phyloP scores from a whole-genome alignment of 1,140 invertebrate genomes.

The Leptoteleia sp. region DNA sequence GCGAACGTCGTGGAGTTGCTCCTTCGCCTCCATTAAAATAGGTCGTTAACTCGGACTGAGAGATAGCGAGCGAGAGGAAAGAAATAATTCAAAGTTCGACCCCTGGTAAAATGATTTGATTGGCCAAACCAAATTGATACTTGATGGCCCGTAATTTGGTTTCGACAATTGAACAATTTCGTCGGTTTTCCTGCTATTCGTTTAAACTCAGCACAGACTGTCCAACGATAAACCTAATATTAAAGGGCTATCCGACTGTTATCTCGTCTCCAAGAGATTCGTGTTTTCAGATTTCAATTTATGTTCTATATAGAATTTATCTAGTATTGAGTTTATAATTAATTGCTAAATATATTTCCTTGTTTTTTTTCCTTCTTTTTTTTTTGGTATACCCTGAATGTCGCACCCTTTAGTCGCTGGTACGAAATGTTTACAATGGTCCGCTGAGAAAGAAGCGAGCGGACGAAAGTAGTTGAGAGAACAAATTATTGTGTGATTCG shows the following conservation, averaged over 20 bases:
- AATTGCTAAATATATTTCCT: too few species aligned
- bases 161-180: conserved; percentile 24
- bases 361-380: too few species aligned
- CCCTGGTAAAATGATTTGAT: conserved; percentile 12
- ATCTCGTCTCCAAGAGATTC: conserved; percentile 52
- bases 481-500: not conserved
- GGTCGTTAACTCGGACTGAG: conserved; percentile 16
- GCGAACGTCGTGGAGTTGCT: conserved; percentile 34
- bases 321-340: conserved; percentile 70
- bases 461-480: not conserved
- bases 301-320: conserved; percentile 68
- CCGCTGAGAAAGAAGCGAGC: not conserved
- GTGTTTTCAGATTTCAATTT: conserved; percentile 67
- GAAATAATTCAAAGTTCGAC: conserved; percentile 1
- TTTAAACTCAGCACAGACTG: conserved; percentile 55
- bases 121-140: conserved; percentile 26
- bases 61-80: too few species aligned
- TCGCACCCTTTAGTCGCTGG: conserved; percentile 19
- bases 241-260: conserved; percentile 59
- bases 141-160: conserved; percentile 14
- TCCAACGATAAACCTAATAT: conserved; percentile 52
- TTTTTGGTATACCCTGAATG: conserved; percentile 70
- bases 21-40: not conserved
- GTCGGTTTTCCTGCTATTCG: conserved; percentile 19
- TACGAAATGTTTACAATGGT: not conserved